Percentiles rank a stretch among this genome's conserved stretches.
These are phyloP conservation scores for Catamblyrhynchus diadema DNA, from an alignment of 2,797 vertebrate genomes.

Conservation along the genomic window DNA sequence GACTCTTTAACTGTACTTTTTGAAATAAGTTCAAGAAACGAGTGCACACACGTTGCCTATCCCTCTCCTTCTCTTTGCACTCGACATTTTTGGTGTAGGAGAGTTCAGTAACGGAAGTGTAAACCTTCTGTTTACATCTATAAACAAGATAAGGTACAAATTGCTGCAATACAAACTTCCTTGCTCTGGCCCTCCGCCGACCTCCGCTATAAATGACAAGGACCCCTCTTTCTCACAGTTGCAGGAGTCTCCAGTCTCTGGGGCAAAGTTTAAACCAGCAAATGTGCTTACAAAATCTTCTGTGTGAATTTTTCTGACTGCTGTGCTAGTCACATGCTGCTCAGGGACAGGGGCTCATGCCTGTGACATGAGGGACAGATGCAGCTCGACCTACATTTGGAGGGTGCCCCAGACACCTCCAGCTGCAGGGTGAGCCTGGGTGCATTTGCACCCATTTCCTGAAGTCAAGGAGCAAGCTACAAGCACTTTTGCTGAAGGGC, in stretches of 20 bases:
- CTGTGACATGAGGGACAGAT: neutral
- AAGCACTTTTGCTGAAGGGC: neutral
- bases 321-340: fast-evolving
- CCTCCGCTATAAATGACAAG: slow-evolving; percentile 42
- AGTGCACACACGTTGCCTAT: neutral
- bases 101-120: slow-evolving; percentile 12
- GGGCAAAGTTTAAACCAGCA: slow-evolving; percentile 33
- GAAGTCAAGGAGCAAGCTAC: neutral
- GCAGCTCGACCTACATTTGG: neutral
- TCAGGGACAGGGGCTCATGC: neutral
- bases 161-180: slow-evolving; percentile 65
- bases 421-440: neutral
- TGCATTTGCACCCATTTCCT: neutral
- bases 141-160: slow-evolving; percentile 69
- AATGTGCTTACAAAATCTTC: slow-evolving; percentile 9
- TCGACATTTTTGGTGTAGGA: neutral
- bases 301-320: neutral
- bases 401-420: neutral
- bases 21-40: neutral
- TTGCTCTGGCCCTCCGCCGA: slow-evolving; percentile 56
- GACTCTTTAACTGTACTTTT: neutral
- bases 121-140: slow-evolving; percentile 64
- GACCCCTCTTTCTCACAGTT: slow-evolving; percentile 35
- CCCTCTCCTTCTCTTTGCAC: neutral
- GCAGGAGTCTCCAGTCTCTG: neutral